These are phyloP conservation scores for Solea senegalensis DNA, from an alignment of 2,113 vertebrate genomes.

Conservation along the genomic window DNA sequence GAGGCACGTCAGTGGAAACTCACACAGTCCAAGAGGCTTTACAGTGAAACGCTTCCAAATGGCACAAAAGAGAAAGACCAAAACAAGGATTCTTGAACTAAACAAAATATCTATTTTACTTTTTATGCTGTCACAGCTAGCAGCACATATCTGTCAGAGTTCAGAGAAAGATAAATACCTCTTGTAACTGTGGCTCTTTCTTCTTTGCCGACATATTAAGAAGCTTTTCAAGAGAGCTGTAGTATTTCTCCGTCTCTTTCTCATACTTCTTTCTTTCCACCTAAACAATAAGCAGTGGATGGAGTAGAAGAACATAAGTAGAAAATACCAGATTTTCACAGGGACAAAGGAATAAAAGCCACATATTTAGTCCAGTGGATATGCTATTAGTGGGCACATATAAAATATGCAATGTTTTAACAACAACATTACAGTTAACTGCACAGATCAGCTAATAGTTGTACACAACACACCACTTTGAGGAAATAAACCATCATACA, in stretches of 20 bases:
- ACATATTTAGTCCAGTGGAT: background rate
- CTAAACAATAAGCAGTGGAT: constrained; percentile 53
- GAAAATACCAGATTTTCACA: background rate
- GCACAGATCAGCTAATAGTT: background rate
- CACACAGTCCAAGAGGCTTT: constrained; percentile 23
- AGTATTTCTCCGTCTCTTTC: constrained; percentile 98
- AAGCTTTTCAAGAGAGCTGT: constrained; percentile 94
- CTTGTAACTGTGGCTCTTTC: constrained; percentile 94
- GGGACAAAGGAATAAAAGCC: background rate
- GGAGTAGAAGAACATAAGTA: background rate
- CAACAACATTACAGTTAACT: background rate
- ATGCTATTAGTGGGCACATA: background rate
- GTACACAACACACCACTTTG: constrained; percentile 1
- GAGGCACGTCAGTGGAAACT: constrained; percentile 60
- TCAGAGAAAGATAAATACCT: constrained; percentile 81
- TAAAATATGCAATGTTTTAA: background rate
- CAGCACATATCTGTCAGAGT: constrained; percentile 4
- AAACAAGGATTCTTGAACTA: constrained; percentile 33
- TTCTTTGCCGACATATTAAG: constrained; percentile 95
- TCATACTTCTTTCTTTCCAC: constrained; percentile 96
- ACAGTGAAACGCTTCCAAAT: constrained; percentile 20
- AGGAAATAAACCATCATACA: constrained; percentile 27
- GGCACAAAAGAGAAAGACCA: constrained; percentile 21
- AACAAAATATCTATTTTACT: constrained; percentile 34
- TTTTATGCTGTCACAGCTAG: constrained; percentile 8